Percentiles rank a stretch among this genome's conserved stretches.
Conservation (phyloP, 2,797 vertebrate species). For the Liparis tanakae region DNA sequence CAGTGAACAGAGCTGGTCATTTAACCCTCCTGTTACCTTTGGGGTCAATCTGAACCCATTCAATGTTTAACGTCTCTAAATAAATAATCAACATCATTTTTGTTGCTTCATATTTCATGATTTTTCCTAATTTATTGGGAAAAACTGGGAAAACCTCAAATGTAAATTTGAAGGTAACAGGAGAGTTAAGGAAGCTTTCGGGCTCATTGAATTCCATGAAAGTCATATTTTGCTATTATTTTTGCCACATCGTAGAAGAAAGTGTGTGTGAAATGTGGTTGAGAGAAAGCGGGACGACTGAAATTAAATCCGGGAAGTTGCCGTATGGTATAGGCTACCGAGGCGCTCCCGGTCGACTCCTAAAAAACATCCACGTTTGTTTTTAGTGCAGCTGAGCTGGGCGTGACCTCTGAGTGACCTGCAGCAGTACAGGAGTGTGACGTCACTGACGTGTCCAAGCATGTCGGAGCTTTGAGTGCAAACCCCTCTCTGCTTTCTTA, state of each 20-base stretch:
- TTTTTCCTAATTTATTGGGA: too few species aligned
- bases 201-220: slow-evolving; percentile 48
- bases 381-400: slow-evolving; percentile 57
- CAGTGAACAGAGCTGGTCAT: not conserved
- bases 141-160: too few species aligned
- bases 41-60: too few species aligned
- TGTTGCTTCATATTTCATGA: too few species aligned
- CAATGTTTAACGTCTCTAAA: too few species aligned
- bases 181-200: slow-evolving; percentile 4
- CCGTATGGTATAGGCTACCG: not conserved
- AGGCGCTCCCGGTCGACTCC: not conserved
- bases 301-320: not conserved
- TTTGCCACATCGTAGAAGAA: not conserved
- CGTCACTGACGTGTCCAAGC: slow-evolving; percentile 37
- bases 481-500: slow-evolving; percentile 35
- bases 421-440: slow-evolving; percentile 29
- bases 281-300: not conserved
- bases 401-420: slow-evolving; percentile 52
- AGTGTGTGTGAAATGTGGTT: not conserved
- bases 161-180: too few species aligned
- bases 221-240: not conserved
- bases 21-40: too few species aligned
- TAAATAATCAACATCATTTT: too few species aligned
- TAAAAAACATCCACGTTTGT: slow-evolving; percentile 43
- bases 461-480: slow-evolving; percentile 47